Evolutionary conservation across 1,140 invertebrate genomes (phyloP).

Genomic region (Bemisia tabaci): DNA sequence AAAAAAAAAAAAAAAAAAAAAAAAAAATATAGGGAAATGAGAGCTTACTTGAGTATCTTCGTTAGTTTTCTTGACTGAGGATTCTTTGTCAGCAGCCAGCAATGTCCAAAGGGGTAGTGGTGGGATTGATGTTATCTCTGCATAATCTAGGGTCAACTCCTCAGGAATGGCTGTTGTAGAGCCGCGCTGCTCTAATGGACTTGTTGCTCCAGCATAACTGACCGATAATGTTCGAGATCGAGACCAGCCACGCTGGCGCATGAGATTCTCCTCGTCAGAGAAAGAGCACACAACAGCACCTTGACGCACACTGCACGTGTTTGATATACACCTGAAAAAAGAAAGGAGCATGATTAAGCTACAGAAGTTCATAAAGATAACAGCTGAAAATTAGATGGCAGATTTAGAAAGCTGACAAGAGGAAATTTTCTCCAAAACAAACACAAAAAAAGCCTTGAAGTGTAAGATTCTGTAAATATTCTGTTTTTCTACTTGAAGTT

Average conservation of each 20-base stretch:
- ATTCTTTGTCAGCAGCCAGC: conserved; percentile 82
- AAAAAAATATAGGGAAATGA: not conserved
- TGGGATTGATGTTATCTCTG: conserved; percentile 90
- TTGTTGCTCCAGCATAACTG: conserved; percentile 47
- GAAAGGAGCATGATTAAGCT: too few relatives aligned
- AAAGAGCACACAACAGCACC: conserved; percentile 30
- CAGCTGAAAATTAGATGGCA: not conserved
- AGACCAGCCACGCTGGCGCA: conserved; percentile 57
- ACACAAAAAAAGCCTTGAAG: too few relatives aligned
- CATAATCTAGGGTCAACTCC: conserved; percentile 83
- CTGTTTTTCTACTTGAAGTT: too few relatives aligned
- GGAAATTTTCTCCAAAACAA: too few relatives aligned
- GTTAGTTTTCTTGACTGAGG: conserved; percentile 22
- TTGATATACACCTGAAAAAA: conserved; percentile 47
- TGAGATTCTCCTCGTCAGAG: conserved; percentile 48
- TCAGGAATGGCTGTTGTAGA: conserved; percentile 52
- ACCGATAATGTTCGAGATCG: conserved; percentile 75
- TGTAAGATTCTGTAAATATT: too few relatives aligned
- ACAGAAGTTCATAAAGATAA: too few relatives aligned
- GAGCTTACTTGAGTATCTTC: not conserved
- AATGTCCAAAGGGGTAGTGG: conserved; percentile 92
- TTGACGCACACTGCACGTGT: conserved; percentile 38
- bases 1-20: not conserved
- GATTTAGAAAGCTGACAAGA: too few relatives aligned
- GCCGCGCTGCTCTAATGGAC: conserved; percentile 34